Base-by-base conservation (phyloP, 2,797 vertebrate genomes). In the Neopelma chrysocephalum region DNA sequence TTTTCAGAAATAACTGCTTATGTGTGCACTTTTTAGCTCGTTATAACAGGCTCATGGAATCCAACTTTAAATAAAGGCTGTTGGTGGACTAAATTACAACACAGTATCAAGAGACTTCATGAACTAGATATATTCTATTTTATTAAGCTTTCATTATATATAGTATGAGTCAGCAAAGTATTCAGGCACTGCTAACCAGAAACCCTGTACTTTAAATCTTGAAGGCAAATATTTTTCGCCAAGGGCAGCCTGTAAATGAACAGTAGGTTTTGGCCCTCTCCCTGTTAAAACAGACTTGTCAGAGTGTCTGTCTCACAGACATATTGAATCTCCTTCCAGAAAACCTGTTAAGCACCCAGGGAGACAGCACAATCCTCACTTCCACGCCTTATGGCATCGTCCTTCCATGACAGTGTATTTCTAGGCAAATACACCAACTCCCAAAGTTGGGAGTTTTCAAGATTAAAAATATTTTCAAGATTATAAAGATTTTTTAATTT, bases 1-100 rank as follows among this genome's bases (percentile, higher is more conserved):
- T 95, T 97, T 96, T 96, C 89, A 94, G 70, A 96, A 97, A 95
- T 96, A 97, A 97, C 85, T 97, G 96, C 94, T 97, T 97, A 95
- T 96, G 66, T 36, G 6, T 94, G 95, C 95, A 96, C 69, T 97
- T 97, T 95, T 93, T 90, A 80, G 84, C 95, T 97, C 96, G 94
- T 97, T 97, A 96, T 91, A 97, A 83, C 61, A 88, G 91, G 75
- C 89, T 86, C 90, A 66, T 82, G 80, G 72, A 90, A 91, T 56
- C 65, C 66, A 96, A 66, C 91, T 90, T 97, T 96, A 97, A 96
- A 93, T 97, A 97, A 96, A 96, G 57, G 89, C 93, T 95, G 78
- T 94, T 96, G 96, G 95, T 94, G 94, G 93, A 96, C 92, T 96
- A 97, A 97, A 97, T 97, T 97, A 94, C 93, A 95, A 91, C 48